Evolutionary conservation across 23 tunicate species (phyloP).

Genomic region (Halocynthia roretzi): DNA sequence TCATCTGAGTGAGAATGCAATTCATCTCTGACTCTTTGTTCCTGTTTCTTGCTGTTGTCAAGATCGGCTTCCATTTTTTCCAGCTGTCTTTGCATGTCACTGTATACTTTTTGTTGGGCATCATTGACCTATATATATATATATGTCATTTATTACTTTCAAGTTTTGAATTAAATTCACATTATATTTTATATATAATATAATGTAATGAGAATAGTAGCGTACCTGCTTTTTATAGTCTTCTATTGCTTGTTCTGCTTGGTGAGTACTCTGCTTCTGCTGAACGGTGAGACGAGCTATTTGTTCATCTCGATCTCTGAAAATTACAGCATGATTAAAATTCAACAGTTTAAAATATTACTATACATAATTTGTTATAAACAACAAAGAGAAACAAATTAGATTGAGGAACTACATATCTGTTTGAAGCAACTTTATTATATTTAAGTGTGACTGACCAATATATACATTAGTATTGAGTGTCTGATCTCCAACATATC

Average conservation of each 20-base stretch:
- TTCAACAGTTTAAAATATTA: not conserved
- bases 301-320: slow-evolving; percentile 77
- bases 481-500: no score
- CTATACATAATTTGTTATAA: no score
- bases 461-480: no score
- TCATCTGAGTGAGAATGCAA: slow-evolving; percentile 49
- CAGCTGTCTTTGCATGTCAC: slow-evolving; percentile 71
- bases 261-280: slow-evolving; percentile 41
- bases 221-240: slow-evolving; percentile 67
- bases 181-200: not conserved
- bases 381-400: no score
- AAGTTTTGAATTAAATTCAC: not conserved
- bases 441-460: no score
- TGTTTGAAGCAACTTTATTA: no score
- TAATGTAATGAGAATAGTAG: not conserved
- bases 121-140: slow-evolving; percentile 26
- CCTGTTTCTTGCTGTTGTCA: slow-evolving; percentile 38
- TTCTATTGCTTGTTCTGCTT: slow-evolving; percentile 91
- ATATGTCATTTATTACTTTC: not conserved
- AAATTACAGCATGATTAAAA: not conserved
- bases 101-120: slow-evolving; percentile 69
- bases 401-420: no score
- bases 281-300: slow-evolving; percentile 42
- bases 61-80: slow-evolving; percentile 59
- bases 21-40: slow-evolving; percentile 58